A percentile compares a stretch with the other conserved stretches of the same genome.
These are phyloP conservation scores for Enhydra lutris DNA, from an alignment of 2,113 vertebrate genomes.

Conservation along the genomic window DNA sequence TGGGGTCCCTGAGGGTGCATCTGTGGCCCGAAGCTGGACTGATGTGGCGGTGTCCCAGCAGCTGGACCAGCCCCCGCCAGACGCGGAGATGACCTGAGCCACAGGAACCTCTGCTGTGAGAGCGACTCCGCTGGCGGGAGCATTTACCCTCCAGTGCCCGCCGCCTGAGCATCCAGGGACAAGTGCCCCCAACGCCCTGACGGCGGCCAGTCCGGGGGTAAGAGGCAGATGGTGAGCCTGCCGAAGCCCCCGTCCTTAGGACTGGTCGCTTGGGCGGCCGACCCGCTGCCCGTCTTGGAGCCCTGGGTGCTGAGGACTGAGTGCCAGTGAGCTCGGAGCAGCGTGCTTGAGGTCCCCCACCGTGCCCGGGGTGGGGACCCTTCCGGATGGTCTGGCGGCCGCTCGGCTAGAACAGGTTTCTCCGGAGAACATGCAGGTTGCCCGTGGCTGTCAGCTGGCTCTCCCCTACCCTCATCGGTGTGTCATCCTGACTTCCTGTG, in stretches of 20 bases:
- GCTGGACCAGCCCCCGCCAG: neutral
- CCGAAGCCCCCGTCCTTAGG: neutral
- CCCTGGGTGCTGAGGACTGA: accelerated
- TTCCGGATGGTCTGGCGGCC: accelerated
- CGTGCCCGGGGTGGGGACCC: accelerated
- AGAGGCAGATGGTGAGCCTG: accelerated
- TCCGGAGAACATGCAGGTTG: neutral
- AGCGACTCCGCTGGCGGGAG: neutral
- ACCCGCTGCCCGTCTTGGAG: neutral
- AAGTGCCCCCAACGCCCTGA: accelerated
- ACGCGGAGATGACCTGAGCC: neutral
- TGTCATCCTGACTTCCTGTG: accelerated
- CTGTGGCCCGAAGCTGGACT: accelerated
- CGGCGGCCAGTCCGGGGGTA: accelerated
- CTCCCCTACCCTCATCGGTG: accelerated
- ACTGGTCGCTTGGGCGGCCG: accelerated
- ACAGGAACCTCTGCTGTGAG: neutral
- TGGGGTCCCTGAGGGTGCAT: too few species aligned
- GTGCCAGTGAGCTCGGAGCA: neutral
- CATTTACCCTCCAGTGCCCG: accelerated
- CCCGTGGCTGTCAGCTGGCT: accelerated
- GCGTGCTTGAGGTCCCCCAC: accelerated
- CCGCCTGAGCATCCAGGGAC: neutral
- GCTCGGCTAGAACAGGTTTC: neutral
- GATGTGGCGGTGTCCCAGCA: accelerated